These are phyloP conservation scores for Drosophila arizonae DNA, from an alignment of 1,140 invertebrate species.

Conservation along the genomic window DNA sequence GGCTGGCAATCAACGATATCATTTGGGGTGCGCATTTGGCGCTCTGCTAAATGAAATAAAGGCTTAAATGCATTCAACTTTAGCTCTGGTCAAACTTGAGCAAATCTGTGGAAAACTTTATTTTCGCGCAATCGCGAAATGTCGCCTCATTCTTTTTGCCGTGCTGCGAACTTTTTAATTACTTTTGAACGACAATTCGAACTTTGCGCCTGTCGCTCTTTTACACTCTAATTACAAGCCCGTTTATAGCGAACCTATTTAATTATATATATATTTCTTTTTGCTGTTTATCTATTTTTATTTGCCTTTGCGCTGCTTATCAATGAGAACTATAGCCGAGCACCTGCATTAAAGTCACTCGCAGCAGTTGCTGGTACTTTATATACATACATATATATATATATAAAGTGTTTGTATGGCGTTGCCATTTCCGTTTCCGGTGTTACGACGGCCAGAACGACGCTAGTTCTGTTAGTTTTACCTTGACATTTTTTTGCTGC, in stretches of 20 bases:
- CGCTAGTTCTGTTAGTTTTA: conserved; percentile 73
- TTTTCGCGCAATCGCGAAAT: conserved; percentile 61
- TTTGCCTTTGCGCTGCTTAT: conserved; percentile 54
- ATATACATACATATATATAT: conserved; percentile 1
- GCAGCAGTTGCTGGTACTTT: conserved; percentile 5
- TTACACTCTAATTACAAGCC: conserved; percentile 71
- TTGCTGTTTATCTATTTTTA: conserved; percentile 23
- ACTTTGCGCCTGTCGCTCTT: conserved; percentile 61
- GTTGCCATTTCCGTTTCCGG: conserved; percentile 76
- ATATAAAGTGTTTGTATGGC: conserved; percentile 55
- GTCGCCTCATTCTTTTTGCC: conserved; percentile 61
- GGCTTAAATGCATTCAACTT: conserved; percentile 44
- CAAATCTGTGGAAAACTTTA: conserved; percentile 39
- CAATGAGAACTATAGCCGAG: conserved; percentile 47
- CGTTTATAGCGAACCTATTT: conserved; percentile 59
- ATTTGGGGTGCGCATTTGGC: not conserved
- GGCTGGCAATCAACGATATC: not conserved
- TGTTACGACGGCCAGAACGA: conserved; percentile 42
- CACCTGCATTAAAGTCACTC: conserved; percentile 26
- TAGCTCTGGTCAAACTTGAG: conserved; percentile 8
- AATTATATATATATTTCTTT: conserved; percentile 9
- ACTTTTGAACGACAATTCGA: conserved; percentile 78
- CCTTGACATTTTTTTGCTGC: conserved; percentile 74
- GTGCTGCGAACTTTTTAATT: conserved; percentile 77
- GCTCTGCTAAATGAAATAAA: conserved; percentile 31